A percentile compares a stretch with the other conserved stretches of the same genome.
phyloP scores from a whole-genome alignment of 1,140 invertebrate species.

The Stegodyphus mimosarum region DNA sequence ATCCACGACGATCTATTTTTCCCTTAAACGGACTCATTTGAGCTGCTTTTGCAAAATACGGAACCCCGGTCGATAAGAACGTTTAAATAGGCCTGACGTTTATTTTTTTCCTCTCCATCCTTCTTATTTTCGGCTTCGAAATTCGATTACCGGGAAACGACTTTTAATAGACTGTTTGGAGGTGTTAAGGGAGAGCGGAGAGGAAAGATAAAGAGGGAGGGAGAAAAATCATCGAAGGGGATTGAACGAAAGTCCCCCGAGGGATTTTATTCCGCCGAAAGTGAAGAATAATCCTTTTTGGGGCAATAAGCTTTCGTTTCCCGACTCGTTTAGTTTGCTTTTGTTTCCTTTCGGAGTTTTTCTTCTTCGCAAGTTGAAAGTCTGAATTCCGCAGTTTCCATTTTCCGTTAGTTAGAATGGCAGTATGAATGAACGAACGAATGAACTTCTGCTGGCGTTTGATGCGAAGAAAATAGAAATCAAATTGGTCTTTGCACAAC shows the following conservation, averaged over 20 bases:
- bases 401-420: conserved; percentile 35
- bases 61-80: conserved; percentile 20
- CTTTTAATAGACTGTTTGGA: conserved; percentile 47
- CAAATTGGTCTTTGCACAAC: too few relatives aligned
- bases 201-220: background rate
- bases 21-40: conserved; percentile 19
- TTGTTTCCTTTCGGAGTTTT: background rate
- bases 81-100: conserved; percentile 16
- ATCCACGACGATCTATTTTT: conserved; percentile 17
- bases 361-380: background rate
- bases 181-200: conserved; percentile 21
- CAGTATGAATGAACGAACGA: too few relatives aligned
- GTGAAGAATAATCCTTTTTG: conserved; percentile 47
- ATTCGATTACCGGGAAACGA: conserved; percentile 46
- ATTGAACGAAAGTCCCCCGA: background rate
- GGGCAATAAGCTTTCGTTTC: conserved; percentile 17
- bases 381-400: conserved; percentile 16
- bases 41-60: conserved; percentile 20
- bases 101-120: background rate
- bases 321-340: conserved; percentile 13
- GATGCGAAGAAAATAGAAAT: too few relatives aligned
- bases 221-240: conserved; percentile 12
- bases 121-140: conserved; percentile 46
- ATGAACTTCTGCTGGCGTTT: too few relatives aligned
- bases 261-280: conserved; percentile 40